These are phyloP conservation scores for Sebastes matsubarae DNA, from an alignment of 2,797 vertebrate species.

Conservation along the genomic window DNA sequence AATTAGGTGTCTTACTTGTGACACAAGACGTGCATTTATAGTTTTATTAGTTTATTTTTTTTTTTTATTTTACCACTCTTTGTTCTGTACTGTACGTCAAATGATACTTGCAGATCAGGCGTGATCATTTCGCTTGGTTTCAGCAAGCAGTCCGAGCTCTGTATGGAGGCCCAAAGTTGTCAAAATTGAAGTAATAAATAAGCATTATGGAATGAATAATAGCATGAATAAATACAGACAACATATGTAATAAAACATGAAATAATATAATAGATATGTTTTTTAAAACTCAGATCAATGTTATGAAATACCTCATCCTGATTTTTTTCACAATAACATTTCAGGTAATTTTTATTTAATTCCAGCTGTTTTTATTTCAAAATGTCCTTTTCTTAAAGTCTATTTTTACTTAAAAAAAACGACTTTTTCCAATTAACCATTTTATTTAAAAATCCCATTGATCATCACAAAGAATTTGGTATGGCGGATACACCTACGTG, in stretches of 20 bases:
- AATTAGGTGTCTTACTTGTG: conserved; percentile 36
- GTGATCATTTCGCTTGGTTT: background rate
- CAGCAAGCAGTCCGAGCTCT: too few species aligned
- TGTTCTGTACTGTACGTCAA: conserved; percentile 37
- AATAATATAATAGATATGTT: background rate
- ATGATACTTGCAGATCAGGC: conserved; percentile 37
- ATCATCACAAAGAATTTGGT: background rate
- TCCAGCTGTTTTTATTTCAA: background rate
- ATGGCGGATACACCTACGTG: background rate
- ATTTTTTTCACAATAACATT: background rate
- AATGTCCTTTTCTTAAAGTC: background rate
- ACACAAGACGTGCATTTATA: conserved; percentile 40
- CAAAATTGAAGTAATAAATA: background rate
- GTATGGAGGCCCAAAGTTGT: background rate
- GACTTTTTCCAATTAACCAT: background rate
- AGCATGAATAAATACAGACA: background rate
- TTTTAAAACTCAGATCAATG: background rate
- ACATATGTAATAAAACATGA: background rate
- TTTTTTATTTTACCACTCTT: background rate
- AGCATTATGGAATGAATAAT: background rate
- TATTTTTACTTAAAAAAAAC: background rate
- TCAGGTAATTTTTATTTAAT: background rate
- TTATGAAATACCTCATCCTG: background rate
- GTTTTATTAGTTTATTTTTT: conserved; percentile 18
- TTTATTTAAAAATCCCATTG: background rate